Base-by-base conservation (phyloP, 2,113 vertebrate genomes). In the Bucco capensis region DNA sequence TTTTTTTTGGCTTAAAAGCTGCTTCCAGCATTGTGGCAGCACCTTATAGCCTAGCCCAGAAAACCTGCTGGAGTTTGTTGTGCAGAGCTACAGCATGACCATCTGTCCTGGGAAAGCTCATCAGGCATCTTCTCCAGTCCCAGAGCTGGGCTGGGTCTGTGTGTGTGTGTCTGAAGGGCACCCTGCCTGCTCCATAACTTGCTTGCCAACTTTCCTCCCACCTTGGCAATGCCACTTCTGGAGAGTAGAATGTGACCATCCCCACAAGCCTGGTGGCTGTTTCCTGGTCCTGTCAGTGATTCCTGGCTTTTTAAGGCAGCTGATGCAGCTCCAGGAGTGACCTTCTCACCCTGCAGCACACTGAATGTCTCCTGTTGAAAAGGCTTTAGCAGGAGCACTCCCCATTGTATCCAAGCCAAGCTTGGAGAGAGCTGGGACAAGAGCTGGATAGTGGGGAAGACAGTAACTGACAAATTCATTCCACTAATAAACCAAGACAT, bases 401-500 rank as follows among this genome's bases (percentile, higher is more conserved):
- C 65, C 50, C 82, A 76, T 53, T 74, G 73, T 72, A 84, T 94
- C 76, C 19, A 73, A 89, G 72, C 86, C 84, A 89, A 37, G 73
- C 92, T n/a, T 85, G 86, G 62, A 65, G 53, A 81, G 91, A 95
- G 83, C 46, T 74, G 86, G 89, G 64, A 84, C 46, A 69, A 67
- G 86, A 82, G 53, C 44, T 92, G 78, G 84, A 79, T 75, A 71
- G 86, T 87, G 74, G 74, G 74, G 62, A 83, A 69, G 38, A 83
- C 23, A 90, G 73, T 93, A 88, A 92, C 95, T 93, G 89, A 95
- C 89, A 86, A 70, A 17, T 83, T 84, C 65, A 22, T 90, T 89
- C 84, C 57, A 61, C 93, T 95, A 94, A 94, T 93, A 96, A 97
- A 96, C 94, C 96, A 95, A 97, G 91, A 21, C 62, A 88, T 64